These are phyloP conservation scores for Myxocyprinus asiaticus DNA, from an alignment of 2,113 vertebrate species.

Conservation along the genomic window DNA sequence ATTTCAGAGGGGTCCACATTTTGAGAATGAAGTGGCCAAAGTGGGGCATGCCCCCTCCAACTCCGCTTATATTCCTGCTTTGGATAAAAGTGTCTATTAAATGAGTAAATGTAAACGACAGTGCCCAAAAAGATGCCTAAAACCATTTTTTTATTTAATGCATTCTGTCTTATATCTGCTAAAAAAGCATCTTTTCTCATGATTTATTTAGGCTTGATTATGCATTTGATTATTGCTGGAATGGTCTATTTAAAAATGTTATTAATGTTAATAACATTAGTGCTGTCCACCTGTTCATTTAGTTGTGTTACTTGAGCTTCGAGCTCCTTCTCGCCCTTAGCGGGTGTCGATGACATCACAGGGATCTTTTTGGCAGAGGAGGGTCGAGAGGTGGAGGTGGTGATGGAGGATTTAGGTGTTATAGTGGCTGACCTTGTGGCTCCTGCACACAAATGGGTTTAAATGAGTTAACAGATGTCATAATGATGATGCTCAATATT, in stretches of 20 bases:
- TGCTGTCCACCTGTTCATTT: constrained; percentile 85
- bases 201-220: not conserved
- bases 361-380: constrained; percentile 96
- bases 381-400: constrained; percentile 90
- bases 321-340: constrained; percentile 96
- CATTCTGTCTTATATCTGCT: too few relatives aligned
- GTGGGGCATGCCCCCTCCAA: too few relatives aligned
- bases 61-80: too few relatives aligned
- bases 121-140: too few relatives aligned
- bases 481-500: not conserved
- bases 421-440: constrained; percentile 86
- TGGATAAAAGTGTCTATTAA: too few relatives aligned
- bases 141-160: too few relatives aligned
- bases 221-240: not conserved
- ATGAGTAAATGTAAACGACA: too few relatives aligned
- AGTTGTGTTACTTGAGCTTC: constrained; percentile 96
- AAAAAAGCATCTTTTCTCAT: too few relatives aligned
- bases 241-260: not conserved
- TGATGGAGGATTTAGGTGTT: constrained; percentile 84
- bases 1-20: too few relatives aligned
- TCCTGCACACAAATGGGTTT: constrained; percentile 72
- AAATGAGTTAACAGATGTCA: constrained; percentile 35
- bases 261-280: constrained; percentile 7
- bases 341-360: constrained; percentile 76
- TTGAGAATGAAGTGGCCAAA: too few relatives aligned